phyloP scores from a whole-genome alignment of 2,888 invertebrate genomes.

The Dasysyrphus tricinctus region DNA sequence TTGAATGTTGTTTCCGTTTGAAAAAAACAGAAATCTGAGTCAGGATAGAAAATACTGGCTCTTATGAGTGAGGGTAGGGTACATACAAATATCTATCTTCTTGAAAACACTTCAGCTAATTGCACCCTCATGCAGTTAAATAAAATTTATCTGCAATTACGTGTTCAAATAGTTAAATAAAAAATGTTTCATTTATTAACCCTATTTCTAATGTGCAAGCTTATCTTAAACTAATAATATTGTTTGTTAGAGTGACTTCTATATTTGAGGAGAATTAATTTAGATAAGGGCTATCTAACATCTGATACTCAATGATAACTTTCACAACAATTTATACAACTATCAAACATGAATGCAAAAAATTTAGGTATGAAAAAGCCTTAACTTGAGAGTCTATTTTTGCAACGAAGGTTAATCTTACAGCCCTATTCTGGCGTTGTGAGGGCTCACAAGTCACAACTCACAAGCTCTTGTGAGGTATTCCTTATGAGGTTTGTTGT shows the following conservation, averaged over 20 bases:
- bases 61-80: too few species aligned
- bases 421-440: too few species aligned
- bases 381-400: too few species aligned
- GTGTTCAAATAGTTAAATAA: neutral
- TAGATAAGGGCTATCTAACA: neutral
- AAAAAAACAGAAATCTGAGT: neutral
- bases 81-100: neutral
- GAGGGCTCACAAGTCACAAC: too few species aligned
- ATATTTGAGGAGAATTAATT: neutral
- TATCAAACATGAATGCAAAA: too few species aligned
- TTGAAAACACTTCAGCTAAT: neutral
- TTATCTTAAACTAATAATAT: constrained; percentile 3
- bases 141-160: neutral
- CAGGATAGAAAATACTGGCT: neutral
- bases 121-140: neutral
- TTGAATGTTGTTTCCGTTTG: constrained; percentile 9
- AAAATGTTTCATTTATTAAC: neutral
- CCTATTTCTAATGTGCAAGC: neutral
- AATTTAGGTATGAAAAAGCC: too few species aligned
- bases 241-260: neutral
- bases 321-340: neutral
- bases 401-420: too few species aligned
- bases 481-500: too few species aligned
- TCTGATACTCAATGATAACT: neutral
- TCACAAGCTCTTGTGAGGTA: too few species aligned